Base-by-base conservation (phyloP, 1,140 invertebrate genomes). In the Papilio xuthus region DNA sequence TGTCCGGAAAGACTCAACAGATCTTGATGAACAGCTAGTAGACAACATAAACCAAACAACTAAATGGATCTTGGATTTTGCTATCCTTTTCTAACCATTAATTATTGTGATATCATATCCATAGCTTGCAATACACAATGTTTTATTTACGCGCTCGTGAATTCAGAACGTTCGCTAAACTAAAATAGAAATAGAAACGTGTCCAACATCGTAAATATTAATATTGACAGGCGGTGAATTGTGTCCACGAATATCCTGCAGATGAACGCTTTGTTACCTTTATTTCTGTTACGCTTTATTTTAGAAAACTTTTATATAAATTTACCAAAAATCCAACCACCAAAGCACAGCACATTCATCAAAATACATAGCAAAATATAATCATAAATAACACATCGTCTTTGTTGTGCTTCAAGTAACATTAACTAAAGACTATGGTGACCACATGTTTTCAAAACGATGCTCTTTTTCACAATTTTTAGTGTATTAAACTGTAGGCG, bases 121-220 rank as follows among this genome's bases (percentile, higher is more conserved):
- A 67, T 67, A 67, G 60, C 26, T 67, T 67, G 26, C 23, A 67
- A 67, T 67, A 28, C 26, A 67, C 23, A 67, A 32, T 67, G 60
- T 67, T 67, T 67, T 67, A 28, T 28, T 67, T 28, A 67, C 26
- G 13, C 60, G 18, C 13, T 67, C 26, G 60, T 67, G 60, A 67
- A 67, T 28, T 67, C 60, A 13, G 23, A 67, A 28, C 23, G 60
- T 67, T 67, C 15, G 20, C 56, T 15, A 28, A 67, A 67, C 60
- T 28, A 28, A 28, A 67, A 67, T 28, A 20, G 53, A 56, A 56
- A 56, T 56, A 67, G 60, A 67, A 67, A 28, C 26, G 60, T 67
- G 60, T 28, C 60, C 60, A 67, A 60, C 56, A 60, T 60, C 9
- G 56, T 60, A 60, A 26, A 60, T 67, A 67, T 28, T 67, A 67